Conservation (phyloP, 2,888 invertebrate species). For the Cyrtodaria siliqua region DNA sequence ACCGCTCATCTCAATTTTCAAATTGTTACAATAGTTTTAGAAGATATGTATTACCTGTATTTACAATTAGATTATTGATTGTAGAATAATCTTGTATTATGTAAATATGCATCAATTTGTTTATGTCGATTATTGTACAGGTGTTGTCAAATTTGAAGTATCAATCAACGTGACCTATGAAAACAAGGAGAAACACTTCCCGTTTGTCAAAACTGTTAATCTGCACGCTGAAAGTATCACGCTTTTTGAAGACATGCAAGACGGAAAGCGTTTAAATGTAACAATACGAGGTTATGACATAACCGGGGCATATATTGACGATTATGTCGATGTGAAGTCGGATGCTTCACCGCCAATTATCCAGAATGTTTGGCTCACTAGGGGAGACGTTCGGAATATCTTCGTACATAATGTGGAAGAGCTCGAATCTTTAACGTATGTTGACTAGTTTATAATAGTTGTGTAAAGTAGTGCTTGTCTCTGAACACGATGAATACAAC, state of each 20-base stretch:
- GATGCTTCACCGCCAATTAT: slow-evolving; percentile 64
- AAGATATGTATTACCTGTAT: too few species aligned
- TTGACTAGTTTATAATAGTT: too few species aligned
- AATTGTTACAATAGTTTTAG: too few species aligned
- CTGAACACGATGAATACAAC: too few species aligned
- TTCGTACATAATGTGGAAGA: slow-evolving; percentile 57
- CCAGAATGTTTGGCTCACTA: slow-evolving; percentile 59
- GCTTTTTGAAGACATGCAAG: slow-evolving; percentile 7
- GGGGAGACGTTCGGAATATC: slow-evolving; percentile 34
- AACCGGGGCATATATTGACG: slow-evolving; percentile 40
- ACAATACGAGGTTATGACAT: slow-evolving; percentile 57
- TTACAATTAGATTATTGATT: too few species aligned
- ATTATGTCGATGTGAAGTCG: slow-evolving; percentile 44
- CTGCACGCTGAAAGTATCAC: neutral
- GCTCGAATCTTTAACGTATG: slow-evolving; percentile 52
- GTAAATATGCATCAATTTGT: too few species aligned
- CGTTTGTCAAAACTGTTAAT: slow-evolving; percentile 1
- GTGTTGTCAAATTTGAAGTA: slow-evolving; percentile 47
- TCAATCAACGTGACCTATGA: slow-evolving; percentile 31
- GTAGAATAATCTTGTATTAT: too few species aligned
- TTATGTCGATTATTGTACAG: slow-evolving; percentile 34
- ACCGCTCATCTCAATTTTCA: too few species aligned
- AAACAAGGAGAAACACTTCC: slow-evolving; percentile 19
- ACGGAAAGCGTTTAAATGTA: slow-evolving; percentile 56
- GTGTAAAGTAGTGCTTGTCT: too few species aligned